Evolutionary conservation across 1,140 invertebrate genomes (phyloP), one percentile per base, ranked within the genome.

Genomic region (Sinella curviseta): DNA sequence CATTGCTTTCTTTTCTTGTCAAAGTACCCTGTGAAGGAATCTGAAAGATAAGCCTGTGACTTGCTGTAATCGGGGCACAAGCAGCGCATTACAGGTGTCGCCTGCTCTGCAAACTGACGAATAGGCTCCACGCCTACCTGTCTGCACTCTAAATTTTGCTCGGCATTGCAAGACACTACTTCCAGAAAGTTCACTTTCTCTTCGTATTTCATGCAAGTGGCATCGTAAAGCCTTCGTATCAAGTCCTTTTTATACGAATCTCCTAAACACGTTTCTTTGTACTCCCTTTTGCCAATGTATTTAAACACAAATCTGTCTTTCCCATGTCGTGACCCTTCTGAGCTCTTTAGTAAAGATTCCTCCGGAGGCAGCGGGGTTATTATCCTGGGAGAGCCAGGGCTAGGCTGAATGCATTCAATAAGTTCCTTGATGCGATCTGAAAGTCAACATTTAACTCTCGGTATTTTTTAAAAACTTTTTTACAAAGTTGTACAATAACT

Each of bases 141-240:
- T 31, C 65, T 30, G 30, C 65, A 70, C 65, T 70, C 65, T 30
- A 70, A n/a, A 70, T 70, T 30, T 33, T 33, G 65, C 26, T 30
- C 12, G 12, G 65, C 26, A 24, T 70, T 30, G 24, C 65, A 70
- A 16, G 65, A 31, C 26, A 70, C 8, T 4, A 14, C 8, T 1
- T 70, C 31, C 4, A 70, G 31, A 24, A 31, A 70, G 4, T 33
- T 30, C 4, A 70, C 31, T 70, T 70, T 70, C 8, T 31, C 26
- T 8, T 30, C 26, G 65, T 70, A 70, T 8, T 3, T 12, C 2
- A 31, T 16, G 31, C 65, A 70, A 4, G 65, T 4, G 4, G 65
- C 65, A n/a, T 70, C 65, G 30, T 70, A 70, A 3, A 70, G 65
- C 1, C 30, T 3, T 31, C 26, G 26, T 4, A 70, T 30, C 26